Conservation (phyloP, 2,888 invertebrate species). For the Ennomos erosarius region DNA sequence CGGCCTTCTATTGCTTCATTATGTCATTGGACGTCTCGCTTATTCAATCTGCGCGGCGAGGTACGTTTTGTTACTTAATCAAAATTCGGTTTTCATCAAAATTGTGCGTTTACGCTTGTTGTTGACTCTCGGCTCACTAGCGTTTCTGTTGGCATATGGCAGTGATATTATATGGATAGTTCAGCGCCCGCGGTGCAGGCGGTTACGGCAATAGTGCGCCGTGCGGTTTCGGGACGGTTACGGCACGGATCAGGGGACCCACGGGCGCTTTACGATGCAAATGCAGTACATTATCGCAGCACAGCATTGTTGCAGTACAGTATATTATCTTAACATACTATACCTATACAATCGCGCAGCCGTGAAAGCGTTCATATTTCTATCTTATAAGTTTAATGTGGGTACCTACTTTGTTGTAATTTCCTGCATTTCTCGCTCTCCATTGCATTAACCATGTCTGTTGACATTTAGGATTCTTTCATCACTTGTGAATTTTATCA, state of each 20-base stretch:
- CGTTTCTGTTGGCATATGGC: neutral
- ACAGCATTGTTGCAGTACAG: too few relatives aligned
- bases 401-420: slow-evolving; percentile 8
- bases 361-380: too few relatives aligned
- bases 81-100: slow-evolving; percentile 2
- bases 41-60: slow-evolving; percentile 4
- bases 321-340: too few relatives aligned
- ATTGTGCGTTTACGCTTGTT: neutral
- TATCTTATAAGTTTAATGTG: too few relatives aligned
- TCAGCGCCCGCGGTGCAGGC: neutral
- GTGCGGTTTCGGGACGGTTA: slow-evolving; percentile 36
- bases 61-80: slow-evolving; percentile 15
- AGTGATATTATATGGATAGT: too few relatives aligned
- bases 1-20: slow-evolving; percentile 26
- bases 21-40: slow-evolving; percentile 21
- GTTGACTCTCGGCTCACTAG: too few relatives aligned
- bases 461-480: slow-evolving; percentile 11
- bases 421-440: slow-evolving; percentile 16
- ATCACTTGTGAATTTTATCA: too few relatives aligned
- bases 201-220: slow-evolving; percentile 13
- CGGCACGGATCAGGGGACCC: slow-evolving; percentile 37
- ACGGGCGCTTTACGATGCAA: neutral
- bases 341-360: too few relatives aligned
- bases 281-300: too few relatives aligned
- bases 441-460: slow-evolving; percentile 4